A percentile compares a stretch with the other conserved stretches of the same genome.
These are phyloP conservation scores for Bufo bufo DNA, from an alignment of 2,113 vertebrate species.

Conservation along the genomic window DNA sequence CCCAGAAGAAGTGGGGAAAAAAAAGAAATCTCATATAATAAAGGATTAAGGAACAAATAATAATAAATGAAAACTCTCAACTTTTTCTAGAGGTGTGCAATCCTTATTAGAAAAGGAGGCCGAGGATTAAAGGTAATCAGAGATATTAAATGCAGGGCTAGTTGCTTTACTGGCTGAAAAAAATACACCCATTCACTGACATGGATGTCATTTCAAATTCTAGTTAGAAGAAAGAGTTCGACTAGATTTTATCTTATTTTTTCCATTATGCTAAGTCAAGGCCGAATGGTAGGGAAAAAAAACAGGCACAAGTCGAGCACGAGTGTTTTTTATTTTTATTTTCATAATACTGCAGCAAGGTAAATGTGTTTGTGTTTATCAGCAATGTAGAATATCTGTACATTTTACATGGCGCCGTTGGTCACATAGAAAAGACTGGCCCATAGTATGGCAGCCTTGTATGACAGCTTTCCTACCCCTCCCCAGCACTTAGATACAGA, in stretches of 20 bases:
- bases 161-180: not conserved
- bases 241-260: not conserved
- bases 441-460: too few species aligned
- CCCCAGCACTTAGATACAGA: too few species aligned
- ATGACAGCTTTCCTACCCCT: too few species aligned
- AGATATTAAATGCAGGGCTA: constrained; percentile 22
- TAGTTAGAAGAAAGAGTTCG: not conserved
- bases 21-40: constrained; percentile 1
- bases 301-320: too few species aligned
- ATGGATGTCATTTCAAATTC: not conserved
- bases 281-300: not conserved
- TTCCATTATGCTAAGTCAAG: not conserved
- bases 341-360: not conserved
- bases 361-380: not conserved
- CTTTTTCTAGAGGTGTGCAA: not conserved
- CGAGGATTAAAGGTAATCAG: constrained; percentile 21
- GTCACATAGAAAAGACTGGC: not conserved
- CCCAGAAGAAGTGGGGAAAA: constrained; percentile 14
- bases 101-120: not conserved
- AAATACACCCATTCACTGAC: not conserved
- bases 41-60: constrained; percentile 31
- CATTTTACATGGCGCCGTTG: not conserved
- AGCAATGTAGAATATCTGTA: not conserved
- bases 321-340: not conserved
- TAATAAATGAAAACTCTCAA: constrained; percentile 7